A percentile compares a stretch with the other conserved stretches of the same genome.
Evolutionary conservation across 2,888 invertebrate species (phyloP).

Genomic region (Acanthococcus lagerstroemiae): DNA sequence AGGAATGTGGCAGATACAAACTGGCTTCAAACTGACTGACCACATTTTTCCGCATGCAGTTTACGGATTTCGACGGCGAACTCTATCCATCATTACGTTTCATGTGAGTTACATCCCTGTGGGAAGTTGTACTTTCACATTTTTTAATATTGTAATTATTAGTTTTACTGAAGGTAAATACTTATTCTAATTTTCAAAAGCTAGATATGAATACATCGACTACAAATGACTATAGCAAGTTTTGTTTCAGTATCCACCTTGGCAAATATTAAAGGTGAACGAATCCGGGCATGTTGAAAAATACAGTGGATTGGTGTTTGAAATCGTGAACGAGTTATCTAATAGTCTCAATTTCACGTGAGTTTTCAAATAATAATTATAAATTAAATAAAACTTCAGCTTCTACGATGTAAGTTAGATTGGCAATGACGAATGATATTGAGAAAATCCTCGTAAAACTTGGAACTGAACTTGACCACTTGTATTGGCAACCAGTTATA

Average conservation of each 20-base stretch:
- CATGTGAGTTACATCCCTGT: constrained; percentile 60
- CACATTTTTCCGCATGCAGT: constrained; percentile 67
- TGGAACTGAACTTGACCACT: too few species aligned
- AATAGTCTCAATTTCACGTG: constrained; percentile 72
- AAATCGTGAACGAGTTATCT: constrained; percentile 65
- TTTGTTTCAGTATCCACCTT: constrained; percentile 67
- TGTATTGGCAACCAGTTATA: too few species aligned
- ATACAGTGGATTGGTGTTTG: constrained; percentile 65
- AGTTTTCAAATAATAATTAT: constrained; percentile 32
- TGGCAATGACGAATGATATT: too few species aligned
- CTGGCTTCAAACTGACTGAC: constrained; percentile 57
- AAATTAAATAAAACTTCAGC: neutral
- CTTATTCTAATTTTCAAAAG: neutral
- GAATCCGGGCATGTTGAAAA: constrained; percentile 49
- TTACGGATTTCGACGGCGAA: constrained; percentile 66
- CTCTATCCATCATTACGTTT: constrained; percentile 61
- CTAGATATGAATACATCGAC: neutral
- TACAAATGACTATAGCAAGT: neutral
- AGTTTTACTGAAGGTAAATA: too few species aligned
- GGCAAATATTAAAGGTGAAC: constrained; percentile 62
- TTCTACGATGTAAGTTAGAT: too few species aligned
- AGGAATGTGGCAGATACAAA: constrained; percentile 63
- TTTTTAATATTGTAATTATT: neutral
- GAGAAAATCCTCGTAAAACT: neutral
- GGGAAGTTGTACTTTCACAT: neutral